phyloP scores from a whole-genome alignment of 2,888 invertebrate genomes.

The Polydrusus cervinus region DNA sequence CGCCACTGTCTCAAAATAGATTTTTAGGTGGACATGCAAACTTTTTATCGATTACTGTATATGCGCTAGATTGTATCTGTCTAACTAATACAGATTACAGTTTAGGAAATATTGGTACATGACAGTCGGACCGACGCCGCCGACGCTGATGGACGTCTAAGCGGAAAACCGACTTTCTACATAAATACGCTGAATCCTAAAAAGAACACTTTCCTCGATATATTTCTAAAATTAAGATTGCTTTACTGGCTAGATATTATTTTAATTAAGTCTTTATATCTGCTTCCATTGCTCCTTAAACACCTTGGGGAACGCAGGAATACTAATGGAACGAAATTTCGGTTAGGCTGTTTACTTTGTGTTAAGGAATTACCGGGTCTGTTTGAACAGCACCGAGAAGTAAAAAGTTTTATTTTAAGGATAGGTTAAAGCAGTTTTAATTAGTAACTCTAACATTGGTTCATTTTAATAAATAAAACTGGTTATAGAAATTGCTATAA shows the following conservation, averaged over 20 bases:
- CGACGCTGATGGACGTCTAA: too few species aligned
- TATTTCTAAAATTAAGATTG: neutral
- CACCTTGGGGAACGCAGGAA: conserved; percentile 11
- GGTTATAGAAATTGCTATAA: too few species aligned
- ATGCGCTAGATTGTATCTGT: too few species aligned
- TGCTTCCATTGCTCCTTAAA: neutral
- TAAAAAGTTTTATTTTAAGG: conserved; percentile 1
- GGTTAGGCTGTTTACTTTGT: neutral
- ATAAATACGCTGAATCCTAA: too few species aligned
- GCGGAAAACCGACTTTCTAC: too few species aligned
- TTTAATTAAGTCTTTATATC: conserved; percentile 19
- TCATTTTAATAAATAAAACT: neutral
- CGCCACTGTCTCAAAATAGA: too few species aligned
- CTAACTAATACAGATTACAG: too few species aligned
- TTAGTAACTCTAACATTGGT: neutral
- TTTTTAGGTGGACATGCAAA: too few species aligned
- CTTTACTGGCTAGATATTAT: conserved; percentile 2
- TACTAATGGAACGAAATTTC: conserved; percentile 14
- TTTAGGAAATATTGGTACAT: too few species aligned
- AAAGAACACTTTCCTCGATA: too few species aligned
- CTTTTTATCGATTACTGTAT: too few species aligned
- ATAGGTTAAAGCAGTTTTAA: conserved; percentile 1
- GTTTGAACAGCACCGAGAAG: neutral
- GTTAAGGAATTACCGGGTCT: conserved; percentile 5
- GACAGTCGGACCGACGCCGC: too few species aligned